Evolutionary conservation across 2,113 vertebrate genomes (phyloP).

Genomic region (Dicentrarchus labrax): DNA sequence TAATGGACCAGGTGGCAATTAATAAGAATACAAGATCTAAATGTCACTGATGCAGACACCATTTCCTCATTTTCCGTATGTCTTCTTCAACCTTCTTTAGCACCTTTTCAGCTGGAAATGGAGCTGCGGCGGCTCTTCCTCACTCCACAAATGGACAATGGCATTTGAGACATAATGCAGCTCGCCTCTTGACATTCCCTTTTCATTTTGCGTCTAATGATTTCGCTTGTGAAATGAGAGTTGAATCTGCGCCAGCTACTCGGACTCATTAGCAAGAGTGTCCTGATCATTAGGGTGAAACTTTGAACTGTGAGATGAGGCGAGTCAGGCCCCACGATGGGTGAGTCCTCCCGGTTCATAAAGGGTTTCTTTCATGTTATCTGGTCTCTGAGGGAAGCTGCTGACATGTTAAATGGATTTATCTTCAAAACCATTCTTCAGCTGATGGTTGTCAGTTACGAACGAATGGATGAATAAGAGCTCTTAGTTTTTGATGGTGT

Average conservation of each 20-base stretch:
- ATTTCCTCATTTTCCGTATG: not conserved
- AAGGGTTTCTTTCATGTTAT: constrained; percentile 19
- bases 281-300: constrained; percentile 6
- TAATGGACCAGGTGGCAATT: constrained; percentile 14
- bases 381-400: constrained; percentile 9
- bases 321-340: not conserved
- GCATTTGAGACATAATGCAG: not conserved
- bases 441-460: not conserved
- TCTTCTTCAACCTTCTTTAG: not conserved
- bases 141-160: not conserved
- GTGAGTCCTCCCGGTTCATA: not conserved
- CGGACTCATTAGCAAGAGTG: constrained; percentile 28
- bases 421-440: not conserved
- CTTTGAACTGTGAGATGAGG: constrained; percentile 24
- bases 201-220: constrained; percentile 9
- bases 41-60: constrained; percentile 16
- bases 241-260: not conserved
- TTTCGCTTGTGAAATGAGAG: constrained; percentile 5
- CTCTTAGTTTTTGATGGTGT: not conserved
- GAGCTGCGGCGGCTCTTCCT: not conserved
- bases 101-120: not conserved
- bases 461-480: not conserved
- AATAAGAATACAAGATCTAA: not conserved
- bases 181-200: not conserved
- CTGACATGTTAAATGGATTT: constrained; percentile 12